phyloP scores from a whole-genome alignment of 30 jellyfish, hydroid and myxozoan species.

The Hydractinia echinata region DNA sequence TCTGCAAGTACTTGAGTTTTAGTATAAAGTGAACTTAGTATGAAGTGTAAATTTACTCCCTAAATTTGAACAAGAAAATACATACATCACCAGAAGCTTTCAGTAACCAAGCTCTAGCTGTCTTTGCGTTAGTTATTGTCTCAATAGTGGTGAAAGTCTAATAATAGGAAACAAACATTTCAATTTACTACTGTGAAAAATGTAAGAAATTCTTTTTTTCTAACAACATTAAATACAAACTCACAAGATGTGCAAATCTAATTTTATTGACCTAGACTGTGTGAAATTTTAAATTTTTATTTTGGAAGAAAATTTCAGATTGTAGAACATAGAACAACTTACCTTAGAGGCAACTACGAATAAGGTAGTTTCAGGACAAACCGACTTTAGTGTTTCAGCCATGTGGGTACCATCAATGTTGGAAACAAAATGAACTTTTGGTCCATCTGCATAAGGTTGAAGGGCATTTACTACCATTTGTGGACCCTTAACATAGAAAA shows the following conservation, averaged over 20 bases:
- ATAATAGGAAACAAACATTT: neutral
- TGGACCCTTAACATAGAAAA: conserved; percentile 68
- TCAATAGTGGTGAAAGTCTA: conserved; percentile 98
- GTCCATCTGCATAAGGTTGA: conserved; percentile 84
- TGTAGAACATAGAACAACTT: neutral
- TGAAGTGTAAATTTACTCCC: neutral
- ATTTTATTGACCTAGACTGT: too few relatives aligned
- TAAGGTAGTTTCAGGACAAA: conserved; percentile 91
- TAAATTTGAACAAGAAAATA: neutral
- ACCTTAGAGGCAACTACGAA: conserved; percentile 97
- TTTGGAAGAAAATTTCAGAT: too few relatives aligned
- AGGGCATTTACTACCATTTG: conserved; percentile 97
- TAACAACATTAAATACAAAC: too few relatives aligned
- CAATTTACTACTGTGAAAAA: too few relatives aligned
- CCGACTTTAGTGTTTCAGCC: conserved; percentile 66
- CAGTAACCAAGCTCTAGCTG: conserved; percentile 92
- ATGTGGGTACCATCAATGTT: conserved; percentile 99
- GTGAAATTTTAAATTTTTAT: too few relatives aligned
- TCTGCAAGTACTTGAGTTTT: too few relatives aligned
- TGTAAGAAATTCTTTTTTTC: too few relatives aligned
- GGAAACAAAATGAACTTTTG: conserved; percentile 91
- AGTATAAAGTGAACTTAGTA: neutral
- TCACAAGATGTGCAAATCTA: too few relatives aligned
- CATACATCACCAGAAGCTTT: conserved; percentile 63
- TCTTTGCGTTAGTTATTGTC: conserved; percentile 89